Evolutionary conservation across 2,888 invertebrate species (phyloP).

Genomic region (Macrostomum cliftonense): DNA sequence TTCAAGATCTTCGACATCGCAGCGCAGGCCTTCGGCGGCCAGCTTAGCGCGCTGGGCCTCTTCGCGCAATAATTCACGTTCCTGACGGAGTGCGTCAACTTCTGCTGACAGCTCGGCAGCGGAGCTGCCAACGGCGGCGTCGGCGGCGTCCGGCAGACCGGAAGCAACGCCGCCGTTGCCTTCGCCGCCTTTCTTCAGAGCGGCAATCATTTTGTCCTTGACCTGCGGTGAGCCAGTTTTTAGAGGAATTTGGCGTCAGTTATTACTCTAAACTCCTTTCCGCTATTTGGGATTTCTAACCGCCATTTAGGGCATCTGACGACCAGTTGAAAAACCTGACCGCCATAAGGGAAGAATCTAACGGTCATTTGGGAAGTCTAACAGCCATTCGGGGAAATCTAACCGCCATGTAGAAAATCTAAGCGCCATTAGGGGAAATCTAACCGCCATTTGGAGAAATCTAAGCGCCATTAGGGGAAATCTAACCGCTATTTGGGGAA

Average conservation of each 20-base stretch:
- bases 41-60: conserved; percentile 43
- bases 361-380: too few species aligned
- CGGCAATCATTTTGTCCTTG: conserved; percentile 54
- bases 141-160: conserved; percentile 9
- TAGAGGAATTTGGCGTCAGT: too few species aligned
- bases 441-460: too few species aligned
- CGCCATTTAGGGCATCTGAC: too few species aligned
- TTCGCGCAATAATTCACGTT: conserved; percentile 44
- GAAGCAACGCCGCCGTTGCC: conserved; percentile 13
- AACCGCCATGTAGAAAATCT: too few species aligned
- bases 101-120: conserved; percentile 34
- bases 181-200: conserved; percentile 37
- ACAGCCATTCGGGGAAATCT: too few species aligned
- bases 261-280: conserved; percentile 1
- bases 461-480: too few species aligned
- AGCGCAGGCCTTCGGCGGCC: conserved; percentile 37
- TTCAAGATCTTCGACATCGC: conserved; percentile 41
- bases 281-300: too few species aligned
- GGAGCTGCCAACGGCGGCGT: conserved; percentile 17
- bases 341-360: too few species aligned
- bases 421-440: too few species aligned
- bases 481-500: too few species aligned
- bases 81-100: conserved; percentile 46
- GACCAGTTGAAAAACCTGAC: too few species aligned
- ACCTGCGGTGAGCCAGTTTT: conserved; percentile 28